Evolutionary conservation across 1,140 invertebrate genomes (phyloP), one percentile per base, ranked within the genome.

Genomic region (Pentalonia nigronervosa): DNA sequence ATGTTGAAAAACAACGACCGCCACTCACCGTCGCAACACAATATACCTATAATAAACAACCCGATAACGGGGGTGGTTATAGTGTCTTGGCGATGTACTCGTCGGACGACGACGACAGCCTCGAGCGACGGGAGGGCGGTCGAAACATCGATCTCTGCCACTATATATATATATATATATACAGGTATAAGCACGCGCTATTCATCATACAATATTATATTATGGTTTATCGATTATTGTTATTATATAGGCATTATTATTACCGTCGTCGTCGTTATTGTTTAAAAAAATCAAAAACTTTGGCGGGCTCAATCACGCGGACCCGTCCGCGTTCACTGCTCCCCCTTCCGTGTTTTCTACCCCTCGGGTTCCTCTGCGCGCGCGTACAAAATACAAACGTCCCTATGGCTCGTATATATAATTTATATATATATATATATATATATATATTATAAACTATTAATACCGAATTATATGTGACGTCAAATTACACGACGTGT

Each of bases 111-210:
- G 6, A 41, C 41, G 41, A 41, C 41, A 4, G 86, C 86, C 86
- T 34, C 87, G 48, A 89, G 47, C 87, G 87, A 89, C 87, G 1
- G 87, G 90, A 67, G 90, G 90, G 41, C 90, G 90, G 90, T 45
- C 45, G 45, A 91, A n/a, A 91, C 30, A 47, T 91, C 90, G 53
- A 30, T 91, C 60, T 91, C 41, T 76, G 56, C 89, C 34, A 60
- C 36, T 30, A 90, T 36, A 8, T 56, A 89, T 53, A 21, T 14
- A 53, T 50, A 21, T 20, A 50, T 7, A n/a, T n/a, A n/a, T 48
- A 6, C 47, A 48, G 25, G 47, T 50, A 88, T 50, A 17, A n/a
- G 17, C n/a, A n/a, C 30, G 7, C 30, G 60, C 30, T 76, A n/a
- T 76, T 34, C 60, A 4, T 17, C 60, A 6, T 76, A 7, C 21